Evolutionary conservation across 2,888 invertebrate species (phyloP).

Genomic region (Notodonta ziczac): DNA sequence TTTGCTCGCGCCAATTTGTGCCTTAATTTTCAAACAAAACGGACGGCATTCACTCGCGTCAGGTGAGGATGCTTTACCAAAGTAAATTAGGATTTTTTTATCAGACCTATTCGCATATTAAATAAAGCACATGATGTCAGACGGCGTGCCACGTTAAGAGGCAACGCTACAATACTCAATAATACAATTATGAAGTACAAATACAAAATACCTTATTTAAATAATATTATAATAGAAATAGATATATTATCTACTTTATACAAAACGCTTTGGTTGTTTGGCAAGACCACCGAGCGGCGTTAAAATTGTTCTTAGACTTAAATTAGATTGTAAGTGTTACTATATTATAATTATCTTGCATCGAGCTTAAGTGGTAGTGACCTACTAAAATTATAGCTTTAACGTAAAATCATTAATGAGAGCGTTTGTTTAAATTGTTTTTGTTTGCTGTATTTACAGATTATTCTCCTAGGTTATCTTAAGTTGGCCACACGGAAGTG

Average conservation of each 20-base stretch:
- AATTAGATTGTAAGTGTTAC: conserved; percentile 39
- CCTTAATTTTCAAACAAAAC: too few relatives aligned
- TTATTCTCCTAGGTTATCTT: neutral
- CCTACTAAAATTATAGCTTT: conserved; percentile 44
- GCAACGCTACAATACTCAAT: conserved; percentile 55
- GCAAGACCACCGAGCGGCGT: conserved; percentile 9
- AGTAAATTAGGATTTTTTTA: neutral
- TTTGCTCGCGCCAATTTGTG: neutral
- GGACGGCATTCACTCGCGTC: neutral
- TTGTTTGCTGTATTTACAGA: conserved; percentile 22
- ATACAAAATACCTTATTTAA: conserved; percentile 39
- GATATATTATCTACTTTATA: conserved; percentile 17
- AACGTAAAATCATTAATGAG: conserved; percentile 36
- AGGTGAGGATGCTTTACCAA: too few relatives aligned
- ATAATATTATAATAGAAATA: conserved; percentile 13
- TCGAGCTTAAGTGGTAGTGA: conserved; percentile 31
- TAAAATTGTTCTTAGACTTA: conserved; percentile 28
- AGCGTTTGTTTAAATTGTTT: conserved; percentile 28
- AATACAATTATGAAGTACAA: conserved; percentile 58
- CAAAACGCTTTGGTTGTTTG: conserved; percentile 25
- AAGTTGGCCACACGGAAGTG: neutral
- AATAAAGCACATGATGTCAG: neutral
- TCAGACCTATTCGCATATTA: neutral
- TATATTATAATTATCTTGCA: conserved; percentile 23
- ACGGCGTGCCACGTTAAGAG: neutral